phyloP scores from a whole-genome alignment of 2,113 vertebrate species.

The Eurystomus gularis region DNA sequence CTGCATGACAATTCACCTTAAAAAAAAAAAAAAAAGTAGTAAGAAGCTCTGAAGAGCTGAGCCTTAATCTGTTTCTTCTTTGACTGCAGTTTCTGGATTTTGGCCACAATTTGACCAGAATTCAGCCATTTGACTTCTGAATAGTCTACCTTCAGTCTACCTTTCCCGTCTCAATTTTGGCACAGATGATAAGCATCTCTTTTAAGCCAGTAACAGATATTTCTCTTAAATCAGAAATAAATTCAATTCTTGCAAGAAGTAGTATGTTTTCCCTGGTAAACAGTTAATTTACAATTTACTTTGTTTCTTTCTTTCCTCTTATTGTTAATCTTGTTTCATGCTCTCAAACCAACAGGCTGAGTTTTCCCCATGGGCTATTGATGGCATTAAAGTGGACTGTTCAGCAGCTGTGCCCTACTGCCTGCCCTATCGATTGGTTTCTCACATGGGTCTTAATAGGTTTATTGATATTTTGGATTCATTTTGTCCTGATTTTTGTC shows the following conservation, averaged over 20 bases:
- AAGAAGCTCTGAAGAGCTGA: background rate
- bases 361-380: constrained; percentile 23
- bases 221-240: background rate
- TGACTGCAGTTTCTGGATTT: background rate
- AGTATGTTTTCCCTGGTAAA: background rate
- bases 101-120: background rate
- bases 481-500: constrained; percentile 48
- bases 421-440: constrained; percentile 10
- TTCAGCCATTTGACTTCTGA: background rate
- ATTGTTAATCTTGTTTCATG: background rate
- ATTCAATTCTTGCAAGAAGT: background rate
- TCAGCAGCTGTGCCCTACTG: constrained; percentile 47
- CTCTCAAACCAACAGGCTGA: background rate
- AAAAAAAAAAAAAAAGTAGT: background rate
- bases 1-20: background rate
- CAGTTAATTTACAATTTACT: background rate
- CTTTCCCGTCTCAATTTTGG: background rate
- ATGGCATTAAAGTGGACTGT: constrained; percentile 27
- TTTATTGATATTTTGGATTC: constrained; percentile 66
- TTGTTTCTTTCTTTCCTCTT: background rate
- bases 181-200: background rate
- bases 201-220: background rate
- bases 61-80: background rate
- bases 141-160: background rate
- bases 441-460: constrained; percentile 38